Evolutionary conservation across 92 coral and sea anemone species (phyloP).

Genomic region (Siderastrea siderea): DNA sequence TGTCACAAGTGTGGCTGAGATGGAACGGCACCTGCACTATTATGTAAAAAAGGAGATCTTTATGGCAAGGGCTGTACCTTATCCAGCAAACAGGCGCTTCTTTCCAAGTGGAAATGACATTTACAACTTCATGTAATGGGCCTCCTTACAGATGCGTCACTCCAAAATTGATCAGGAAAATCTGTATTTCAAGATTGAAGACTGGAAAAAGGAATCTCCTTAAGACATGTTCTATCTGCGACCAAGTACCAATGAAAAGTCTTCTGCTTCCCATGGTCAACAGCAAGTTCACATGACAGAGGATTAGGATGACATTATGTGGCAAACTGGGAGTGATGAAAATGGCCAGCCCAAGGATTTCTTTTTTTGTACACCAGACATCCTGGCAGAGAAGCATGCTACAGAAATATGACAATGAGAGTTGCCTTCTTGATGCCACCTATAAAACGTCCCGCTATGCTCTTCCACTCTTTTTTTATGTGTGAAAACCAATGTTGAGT

Average conservation of each 20-base stretch:
- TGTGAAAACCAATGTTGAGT: no score
- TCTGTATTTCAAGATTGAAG: slow-evolving; percentile 19
- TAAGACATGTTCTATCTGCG: slow-evolving; percentile 39
- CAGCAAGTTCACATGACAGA: no score
- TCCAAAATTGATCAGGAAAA: slow-evolving; percentile 62
- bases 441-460: no score
- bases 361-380: slow-evolving; percentile 61
- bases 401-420: slow-evolving; percentile 59
- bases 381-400: slow-evolving; percentile 56
- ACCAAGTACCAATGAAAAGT: slow-evolving; percentile 2
- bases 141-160: slow-evolving; percentile 19
- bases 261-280: neutral
- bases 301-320: no score
- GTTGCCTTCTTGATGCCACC: slow-evolving; percentile 11
- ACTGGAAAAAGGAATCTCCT: slow-evolving; percentile 53
- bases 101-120: slow-evolving; percentile 37
- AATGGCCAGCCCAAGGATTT: slow-evolving; percentile 27
- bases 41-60: slow-evolving; percentile 64
- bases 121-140: slow-evolving; percentile 62
- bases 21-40: slow-evolving; percentile 53
- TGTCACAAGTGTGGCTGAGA: slow-evolving; percentile 66
- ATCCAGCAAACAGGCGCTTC: slow-evolving; percentile 33
- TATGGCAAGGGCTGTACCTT: slow-evolving; percentile 34
- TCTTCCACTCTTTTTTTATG: no score
- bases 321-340: neutral